These are phyloP conservation scores for Crambe crambe DNA, from an alignment of 37 sponge, comb jelly and placozoan genomes.

Conservation along the genomic window DNA sequence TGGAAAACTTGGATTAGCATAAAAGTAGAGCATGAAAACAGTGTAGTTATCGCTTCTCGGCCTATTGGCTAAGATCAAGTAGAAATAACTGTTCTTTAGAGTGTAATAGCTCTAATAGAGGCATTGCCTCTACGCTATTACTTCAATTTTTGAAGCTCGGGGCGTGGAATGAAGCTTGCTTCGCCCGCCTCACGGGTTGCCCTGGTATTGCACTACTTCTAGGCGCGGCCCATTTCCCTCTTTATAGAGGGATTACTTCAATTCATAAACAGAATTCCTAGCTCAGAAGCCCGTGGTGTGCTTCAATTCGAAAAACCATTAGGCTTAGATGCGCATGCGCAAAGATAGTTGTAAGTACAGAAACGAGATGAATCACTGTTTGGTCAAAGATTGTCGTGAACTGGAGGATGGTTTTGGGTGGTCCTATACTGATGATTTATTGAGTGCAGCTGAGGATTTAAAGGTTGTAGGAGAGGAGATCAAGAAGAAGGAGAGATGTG, in stretches of 20 bases:
- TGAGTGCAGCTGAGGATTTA: too few species aligned
- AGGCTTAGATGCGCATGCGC: neutral
- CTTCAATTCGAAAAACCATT: neutral
- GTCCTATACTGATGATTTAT: too few species aligned
- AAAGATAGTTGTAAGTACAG: too few species aligned
- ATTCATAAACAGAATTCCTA: neutral
- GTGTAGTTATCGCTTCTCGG: conserved; percentile 32
- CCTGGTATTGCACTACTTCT: conserved; percentile 16
- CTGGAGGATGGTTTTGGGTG: too few species aligned
- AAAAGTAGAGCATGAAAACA: neutral
- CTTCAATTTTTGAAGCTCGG: neutral
- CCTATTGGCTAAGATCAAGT: conserved; percentile 46
- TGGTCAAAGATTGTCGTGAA: too few species aligned
- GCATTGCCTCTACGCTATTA: conserved; percentile 12
- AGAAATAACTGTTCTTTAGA: conserved; percentile 37
- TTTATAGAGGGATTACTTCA: neutral
- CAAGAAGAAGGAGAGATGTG: too few species aligned
- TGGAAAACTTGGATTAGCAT: neutral
- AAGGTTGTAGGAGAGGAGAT: too few species aligned
- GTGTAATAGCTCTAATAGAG: conserved; percentile 27
- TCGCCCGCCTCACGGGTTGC: conserved; percentile 17
- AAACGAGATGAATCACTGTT: too few species aligned
- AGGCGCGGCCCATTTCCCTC: conserved; percentile 1
- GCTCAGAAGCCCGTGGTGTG: neutral
- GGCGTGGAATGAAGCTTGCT: neutral